Percentiles rank a stretch among this genome's conserved stretches.
Evolutionary conservation across 2,888 invertebrate genomes (phyloP).

Genomic region (Ophion obscuratus): DNA sequence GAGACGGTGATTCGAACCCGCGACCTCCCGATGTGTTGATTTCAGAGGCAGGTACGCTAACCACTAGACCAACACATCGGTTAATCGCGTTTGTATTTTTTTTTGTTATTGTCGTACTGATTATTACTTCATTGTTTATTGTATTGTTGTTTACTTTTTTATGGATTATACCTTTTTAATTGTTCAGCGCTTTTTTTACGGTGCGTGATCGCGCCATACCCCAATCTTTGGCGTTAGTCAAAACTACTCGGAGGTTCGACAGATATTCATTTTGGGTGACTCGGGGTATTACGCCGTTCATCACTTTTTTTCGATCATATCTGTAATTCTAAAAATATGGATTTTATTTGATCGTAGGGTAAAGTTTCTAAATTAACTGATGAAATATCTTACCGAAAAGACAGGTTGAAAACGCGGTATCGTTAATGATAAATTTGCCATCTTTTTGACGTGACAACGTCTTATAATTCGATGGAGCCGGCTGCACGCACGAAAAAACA

Average conservation of each 20-base stretch:
- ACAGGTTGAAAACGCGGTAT: slow-evolving; percentile 29
- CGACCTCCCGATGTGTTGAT: too few relatives aligned
- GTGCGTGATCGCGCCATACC: slow-evolving; percentile 13
- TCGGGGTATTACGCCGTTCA: slow-evolving; percentile 19
- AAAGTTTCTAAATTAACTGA: slow-evolving; percentile 16
- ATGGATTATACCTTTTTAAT: not conserved
- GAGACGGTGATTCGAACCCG: too few relatives aligned
- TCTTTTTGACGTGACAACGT: too few relatives aligned
- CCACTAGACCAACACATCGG: too few relatives aligned
- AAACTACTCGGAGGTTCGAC: slow-evolving; percentile 24
- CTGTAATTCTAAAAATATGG: slow-evolving; percentile 13
- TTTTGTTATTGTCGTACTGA: too few relatives aligned
- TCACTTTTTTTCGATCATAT: slow-evolving; percentile 29
- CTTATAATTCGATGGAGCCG: too few relatives aligned
- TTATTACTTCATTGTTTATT: too few relatives aligned
- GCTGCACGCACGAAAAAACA: too few relatives aligned
- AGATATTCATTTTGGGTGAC: slow-evolving; percentile 25
- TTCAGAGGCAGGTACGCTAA: too few relatives aligned
- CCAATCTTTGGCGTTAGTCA: slow-evolving; percentile 43
- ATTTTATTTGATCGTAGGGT: slow-evolving; percentile 10
- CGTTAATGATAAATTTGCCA: slow-evolving; percentile 29
- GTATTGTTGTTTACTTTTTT: not conserved
- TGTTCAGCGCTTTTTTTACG: not conserved
- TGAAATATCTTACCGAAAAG: slow-evolving; percentile 26
- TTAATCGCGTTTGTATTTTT: too few relatives aligned